phyloP scores from a whole-genome alignment of 2,797 vertebrate species.

The Semotilus atromaculatus region DNA sequence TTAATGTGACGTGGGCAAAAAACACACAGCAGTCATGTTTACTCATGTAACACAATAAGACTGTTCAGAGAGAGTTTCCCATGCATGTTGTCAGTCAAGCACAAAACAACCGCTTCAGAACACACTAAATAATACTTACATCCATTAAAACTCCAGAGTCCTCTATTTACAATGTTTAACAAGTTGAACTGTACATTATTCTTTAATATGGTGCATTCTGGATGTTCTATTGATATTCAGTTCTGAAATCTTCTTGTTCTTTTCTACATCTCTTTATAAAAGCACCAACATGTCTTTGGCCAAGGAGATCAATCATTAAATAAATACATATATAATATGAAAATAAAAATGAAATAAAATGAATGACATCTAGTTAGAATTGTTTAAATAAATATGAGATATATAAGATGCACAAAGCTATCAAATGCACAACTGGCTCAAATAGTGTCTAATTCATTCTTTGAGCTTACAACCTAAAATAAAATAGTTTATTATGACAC shows the following conservation, averaged over 20 bases:
- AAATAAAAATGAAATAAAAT: not conserved
- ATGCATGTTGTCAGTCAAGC: conserved; percentile 47
- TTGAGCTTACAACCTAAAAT: conserved; percentile 22
- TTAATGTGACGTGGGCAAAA: conserved; percentile 5
- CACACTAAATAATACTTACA: conserved; percentile 40
- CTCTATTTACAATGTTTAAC: conserved; percentile 52
- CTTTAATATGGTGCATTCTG: not conserved
- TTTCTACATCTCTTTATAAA: conserved; percentile 14
- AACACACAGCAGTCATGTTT: conserved; percentile 31
- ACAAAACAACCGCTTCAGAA: conserved; percentile 20
- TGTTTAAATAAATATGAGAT: conserved; percentile 13
- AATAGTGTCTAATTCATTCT: conserved; percentile 4
- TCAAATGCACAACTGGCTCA: conserved; percentile 17
- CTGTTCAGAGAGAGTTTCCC: conserved; percentile 33
- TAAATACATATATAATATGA: conserved; percentile 18
- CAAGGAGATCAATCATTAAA: conserved; percentile 23
- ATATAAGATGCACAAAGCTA: conserved; percentile 23
- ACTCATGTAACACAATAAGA: conserved; percentile 38
- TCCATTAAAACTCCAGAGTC: conserved; percentile 26
- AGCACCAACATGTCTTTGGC: conserved; percentile 51
- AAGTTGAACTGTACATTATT: conserved; percentile 17
- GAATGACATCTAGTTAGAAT: not conserved
- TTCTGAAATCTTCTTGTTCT: not conserved
- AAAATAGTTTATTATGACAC: conserved; percentile 21
- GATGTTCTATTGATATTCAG: not conserved